These are phyloP conservation scores for Aricia artaxerxes DNA, from an alignment of 2,888 invertebrate genomes.

Conservation along the genomic window DNA sequence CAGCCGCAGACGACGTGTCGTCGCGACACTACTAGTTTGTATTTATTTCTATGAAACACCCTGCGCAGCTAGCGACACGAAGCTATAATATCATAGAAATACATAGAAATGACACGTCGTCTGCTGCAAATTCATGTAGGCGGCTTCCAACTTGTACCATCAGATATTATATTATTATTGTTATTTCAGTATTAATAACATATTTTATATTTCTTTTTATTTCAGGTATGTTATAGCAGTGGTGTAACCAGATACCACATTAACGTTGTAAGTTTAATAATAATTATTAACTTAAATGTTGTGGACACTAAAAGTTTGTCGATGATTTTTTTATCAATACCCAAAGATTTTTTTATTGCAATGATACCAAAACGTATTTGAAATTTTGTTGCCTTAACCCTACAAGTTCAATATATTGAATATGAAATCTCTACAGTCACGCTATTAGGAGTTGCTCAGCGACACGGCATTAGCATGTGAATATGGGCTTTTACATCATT, in stretches of 20 bases:
- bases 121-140: too few relatives aligned
- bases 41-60: too few relatives aligned
- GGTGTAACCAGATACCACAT: not conserved
- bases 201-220: not conserved
- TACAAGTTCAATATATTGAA: conserved; percentile 15
- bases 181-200: not conserved
- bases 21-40: too few relatives aligned
- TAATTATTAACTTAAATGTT: not conserved
- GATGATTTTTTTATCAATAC: too few relatives aligned
- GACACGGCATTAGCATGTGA: conserved; percentile 47
- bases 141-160: too few relatives aligned
- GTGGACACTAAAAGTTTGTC: not conserved
- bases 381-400: not conserved
- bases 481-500: conserved; percentile 45
- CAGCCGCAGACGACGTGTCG: too few relatives aligned
- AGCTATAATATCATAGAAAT: too few relatives aligned
- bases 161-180: too few relatives aligned
- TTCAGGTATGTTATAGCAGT: not conserved
- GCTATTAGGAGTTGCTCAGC: conserved; percentile 35
- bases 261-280: not conserved
- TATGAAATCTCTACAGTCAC: conserved; percentile 21
- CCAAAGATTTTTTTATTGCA: too few relatives aligned
- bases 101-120: too few relatives aligned
- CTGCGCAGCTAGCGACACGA: too few relatives aligned
- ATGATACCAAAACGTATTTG: not conserved